phyloP scores from a whole-genome alignment of 2,888 invertebrate species.

The Cremastinae sp. region DNA sequence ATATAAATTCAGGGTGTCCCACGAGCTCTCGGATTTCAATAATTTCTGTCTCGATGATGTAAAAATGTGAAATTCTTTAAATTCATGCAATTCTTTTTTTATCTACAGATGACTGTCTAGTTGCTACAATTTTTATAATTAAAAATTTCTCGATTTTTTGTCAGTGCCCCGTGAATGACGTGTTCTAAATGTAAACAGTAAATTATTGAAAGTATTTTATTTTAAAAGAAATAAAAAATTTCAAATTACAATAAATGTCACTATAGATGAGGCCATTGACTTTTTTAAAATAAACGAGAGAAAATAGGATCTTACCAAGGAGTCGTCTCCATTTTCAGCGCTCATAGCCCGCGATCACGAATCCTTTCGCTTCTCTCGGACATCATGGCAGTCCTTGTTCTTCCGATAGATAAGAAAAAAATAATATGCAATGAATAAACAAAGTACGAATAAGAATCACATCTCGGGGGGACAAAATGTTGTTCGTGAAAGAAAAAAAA shows the following conservation, averaged over 20 bases:
- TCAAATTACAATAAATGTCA: too few species aligned
- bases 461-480: not conserved
- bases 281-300: not conserved
- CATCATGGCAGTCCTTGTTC: slow-evolving; percentile 58
- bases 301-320: slow-evolving; percentile 76
- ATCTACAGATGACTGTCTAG: too few species aligned
- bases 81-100: too few species aligned
- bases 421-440: not conserved
- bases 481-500: not conserved
- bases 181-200: too few species aligned
- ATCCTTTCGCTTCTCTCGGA: slow-evolving; percentile 65
- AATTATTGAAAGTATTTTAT: too few species aligned
- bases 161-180: too few species aligned
- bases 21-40: too few species aligned
- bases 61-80: too few species aligned
- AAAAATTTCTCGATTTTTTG: too few species aligned
- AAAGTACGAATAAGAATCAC: not conserved
- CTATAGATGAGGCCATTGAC: not conserved
- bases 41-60: too few species aligned
- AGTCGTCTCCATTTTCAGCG: slow-evolving; percentile 80
- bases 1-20: too few species aligned
- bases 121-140: too few species aligned
- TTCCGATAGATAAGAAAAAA: not conserved
- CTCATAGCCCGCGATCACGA: slow-evolving; percentile 78
- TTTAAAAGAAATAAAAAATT: slow-evolving; percentile 3